These are phyloP conservation scores for Desoria tigrina DNA, from an alignment of 2,888 invertebrate species.

Conservation along the genomic window DNA sequence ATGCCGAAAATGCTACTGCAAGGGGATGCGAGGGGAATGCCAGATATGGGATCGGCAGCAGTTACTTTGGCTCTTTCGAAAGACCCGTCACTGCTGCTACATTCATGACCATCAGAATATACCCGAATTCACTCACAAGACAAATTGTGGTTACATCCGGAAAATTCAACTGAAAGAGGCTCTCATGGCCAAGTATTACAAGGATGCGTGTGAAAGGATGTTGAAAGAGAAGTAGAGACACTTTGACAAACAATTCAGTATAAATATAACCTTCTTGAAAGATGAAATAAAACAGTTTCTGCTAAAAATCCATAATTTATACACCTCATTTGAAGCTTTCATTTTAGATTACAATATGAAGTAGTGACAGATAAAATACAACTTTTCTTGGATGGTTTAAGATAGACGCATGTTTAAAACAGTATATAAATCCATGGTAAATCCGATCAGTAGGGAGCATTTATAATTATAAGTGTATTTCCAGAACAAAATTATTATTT, in stretches of 20 bases:
- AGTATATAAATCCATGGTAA: too few relatives aligned
- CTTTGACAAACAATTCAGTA: too few relatives aligned
- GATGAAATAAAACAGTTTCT: too few relatives aligned
- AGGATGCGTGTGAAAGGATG: conserved; percentile 25
- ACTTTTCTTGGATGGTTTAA: too few relatives aligned
- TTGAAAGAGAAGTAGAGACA: conserved; percentile 14
- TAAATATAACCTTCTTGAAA: too few relatives aligned
- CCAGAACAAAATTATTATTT: too few relatives aligned
- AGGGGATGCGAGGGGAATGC: conserved; percentile 31
- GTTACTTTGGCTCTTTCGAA: conserved; percentile 27
- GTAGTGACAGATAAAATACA: too few relatives aligned
- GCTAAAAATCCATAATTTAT: too few relatives aligned
- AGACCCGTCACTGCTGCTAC: conserved; percentile 36
- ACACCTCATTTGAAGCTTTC: too few relatives aligned
- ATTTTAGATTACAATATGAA: too few relatives aligned
- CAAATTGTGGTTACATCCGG: conserved; percentile 22
- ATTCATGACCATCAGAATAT: conserved; percentile 32
- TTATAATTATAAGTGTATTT: background rate
- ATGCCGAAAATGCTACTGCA: conserved; percentile 33
- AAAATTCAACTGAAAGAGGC: conserved; percentile 24
- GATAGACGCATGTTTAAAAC: too few relatives aligned
- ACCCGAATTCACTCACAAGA: conserved; percentile 28
- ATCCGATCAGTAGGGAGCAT: background rate
- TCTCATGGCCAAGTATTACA: conserved; percentile 19
- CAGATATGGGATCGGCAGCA: conserved; percentile 20